phyloP scores from a whole-genome alignment of 1,140 invertebrate species.

The Diorhabda sublineata region DNA sequence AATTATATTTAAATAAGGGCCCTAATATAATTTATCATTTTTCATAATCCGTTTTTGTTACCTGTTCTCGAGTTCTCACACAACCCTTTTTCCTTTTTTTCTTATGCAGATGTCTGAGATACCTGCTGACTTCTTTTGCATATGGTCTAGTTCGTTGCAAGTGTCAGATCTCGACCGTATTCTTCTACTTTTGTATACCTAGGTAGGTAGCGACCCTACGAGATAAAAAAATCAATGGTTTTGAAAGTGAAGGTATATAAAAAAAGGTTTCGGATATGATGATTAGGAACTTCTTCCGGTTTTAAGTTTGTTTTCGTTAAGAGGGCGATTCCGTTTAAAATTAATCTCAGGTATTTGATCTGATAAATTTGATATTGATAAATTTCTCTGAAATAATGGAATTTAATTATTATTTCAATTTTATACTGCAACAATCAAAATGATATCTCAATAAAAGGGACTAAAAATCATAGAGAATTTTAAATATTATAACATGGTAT shows the following conservation, averaged over 20 bases:
- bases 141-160: constrained; percentile 33
- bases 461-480: no score
- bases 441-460: no score
- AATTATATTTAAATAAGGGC: constrained; percentile 45
- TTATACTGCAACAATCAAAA: no score
- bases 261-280: constrained; percentile 14
- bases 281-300: constrained; percentile 21
- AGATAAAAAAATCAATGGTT: constrained; percentile 28
- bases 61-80: constrained; percentile 36
- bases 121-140: constrained; percentile 42
- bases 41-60: constrained; percentile 37
- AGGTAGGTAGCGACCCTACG: constrained; percentile 27
- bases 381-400: no score
- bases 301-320: not conserved
- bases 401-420: no score
- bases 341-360: not conserved
- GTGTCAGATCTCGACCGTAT: constrained; percentile 27
- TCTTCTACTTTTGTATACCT: constrained; percentile 22
- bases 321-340: not conserved
- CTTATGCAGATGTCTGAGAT: constrained; percentile 39
- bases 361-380: no score
- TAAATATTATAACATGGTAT: no score
- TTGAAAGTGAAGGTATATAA: constrained; percentile 13
- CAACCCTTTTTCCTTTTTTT: constrained; percentile 17
- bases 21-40: constrained; percentile 43